Evolutionary conservation across 2,888 invertebrate genomes (phyloP), one percentile per base, ranked within the genome.

Genomic region (Apomyelois bistriatella): DNA sequence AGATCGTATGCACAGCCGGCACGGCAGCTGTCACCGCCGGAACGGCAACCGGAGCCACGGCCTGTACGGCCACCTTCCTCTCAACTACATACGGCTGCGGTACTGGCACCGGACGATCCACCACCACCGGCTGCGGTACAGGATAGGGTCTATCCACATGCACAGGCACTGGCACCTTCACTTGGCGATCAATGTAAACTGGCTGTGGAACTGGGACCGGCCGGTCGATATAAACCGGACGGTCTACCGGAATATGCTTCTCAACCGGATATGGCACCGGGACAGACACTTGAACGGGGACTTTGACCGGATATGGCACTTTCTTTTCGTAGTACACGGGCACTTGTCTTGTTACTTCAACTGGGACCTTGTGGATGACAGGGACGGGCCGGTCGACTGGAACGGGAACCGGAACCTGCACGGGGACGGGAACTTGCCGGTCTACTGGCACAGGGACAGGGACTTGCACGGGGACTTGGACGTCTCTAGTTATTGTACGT

Each of bases 81-180:
- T 76, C 81, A 7, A 78, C 79, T 1, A 75, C 75, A n/a, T n/a
- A n/a, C 4, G 82, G 82, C n/a, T 83, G 83, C 0, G 83, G 79
- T 0, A 88, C 84, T 0, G 87, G 74, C 7, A 87, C 87, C 0
- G 91, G 91, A 62, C 91, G 88, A 56, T 92, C 91, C 0, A 94
- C 90, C 0, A 85, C 79, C 0, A 85, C 79, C 4, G 82, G 82
- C n/a, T 83, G 83, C 0, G 83, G 79, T 0, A 88, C 84, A 0
- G 87, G 74, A 7, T 88, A 87, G 0, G 91, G 91, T 62, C 91
- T 89, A 56, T 92, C 91, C 0, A 94, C 90, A 52, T 90, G 76
- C 9, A 93, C 91, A 0, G 93, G 93, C 0, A 92, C 89, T 10
- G 93, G 92, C 1, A 93, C 92, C n/a, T 91, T 90, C 12, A 92